Evolutionary conservation across 2,113 vertebrate species (phyloP).

Genomic region (Menidia beryllina): DNA sequence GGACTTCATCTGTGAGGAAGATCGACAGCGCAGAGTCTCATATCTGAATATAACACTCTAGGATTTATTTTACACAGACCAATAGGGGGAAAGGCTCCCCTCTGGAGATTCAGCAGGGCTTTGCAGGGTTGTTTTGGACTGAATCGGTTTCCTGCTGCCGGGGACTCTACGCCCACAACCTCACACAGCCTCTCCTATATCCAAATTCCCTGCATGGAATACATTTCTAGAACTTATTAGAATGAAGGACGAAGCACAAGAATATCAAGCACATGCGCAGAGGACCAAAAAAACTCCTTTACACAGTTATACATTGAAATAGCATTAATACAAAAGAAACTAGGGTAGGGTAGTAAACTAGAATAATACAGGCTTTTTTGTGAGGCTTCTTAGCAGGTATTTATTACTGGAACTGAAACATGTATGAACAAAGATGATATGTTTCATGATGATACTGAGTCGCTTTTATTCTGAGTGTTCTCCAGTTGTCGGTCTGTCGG

Average conservation of each 20-base stretch:
- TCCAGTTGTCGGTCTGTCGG: slow-evolving; percentile 34
- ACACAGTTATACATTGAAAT: slow-evolving; percentile 15
- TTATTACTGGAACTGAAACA: slow-evolving; percentile 37
- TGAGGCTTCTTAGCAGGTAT: slow-evolving; percentile 18
- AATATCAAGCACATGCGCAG: slow-evolving; percentile 58
- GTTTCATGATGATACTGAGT: slow-evolving; percentile 48
- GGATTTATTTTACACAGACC: slow-evolving; percentile 39
- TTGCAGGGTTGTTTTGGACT: slow-evolving; percentile 14
- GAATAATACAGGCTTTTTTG: slow-evolving; percentile 13
- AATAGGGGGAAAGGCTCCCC: slow-evolving; percentile 23
- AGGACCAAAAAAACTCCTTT: slow-evolving; percentile 36
- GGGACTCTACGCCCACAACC: slow-evolving; percentile 49
- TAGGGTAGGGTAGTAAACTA: slow-evolving; percentile 8
- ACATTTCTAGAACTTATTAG: slow-evolving; percentile 48
- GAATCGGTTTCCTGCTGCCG: slow-evolving; percentile 46
- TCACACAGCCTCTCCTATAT: slow-evolving; percentile 50
- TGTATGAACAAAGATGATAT: slow-evolving; percentile 27
- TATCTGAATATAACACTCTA: slow-evolving; percentile 20
- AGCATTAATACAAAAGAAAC: slow-evolving; percentile 17
- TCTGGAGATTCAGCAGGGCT: slow-evolving; percentile 6
- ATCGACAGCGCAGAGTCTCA: slow-evolving; percentile 18
- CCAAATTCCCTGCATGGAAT: slow-evolving; percentile 63
- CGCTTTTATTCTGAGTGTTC: slow-evolving; percentile 39
- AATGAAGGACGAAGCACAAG: slow-evolving; percentile 55
- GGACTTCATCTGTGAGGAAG: slow-evolving; percentile 25